These are phyloP conservation scores for Chitala chitala DNA, from an alignment of 2,113 vertebrate species.

Conservation along the genomic window DNA sequence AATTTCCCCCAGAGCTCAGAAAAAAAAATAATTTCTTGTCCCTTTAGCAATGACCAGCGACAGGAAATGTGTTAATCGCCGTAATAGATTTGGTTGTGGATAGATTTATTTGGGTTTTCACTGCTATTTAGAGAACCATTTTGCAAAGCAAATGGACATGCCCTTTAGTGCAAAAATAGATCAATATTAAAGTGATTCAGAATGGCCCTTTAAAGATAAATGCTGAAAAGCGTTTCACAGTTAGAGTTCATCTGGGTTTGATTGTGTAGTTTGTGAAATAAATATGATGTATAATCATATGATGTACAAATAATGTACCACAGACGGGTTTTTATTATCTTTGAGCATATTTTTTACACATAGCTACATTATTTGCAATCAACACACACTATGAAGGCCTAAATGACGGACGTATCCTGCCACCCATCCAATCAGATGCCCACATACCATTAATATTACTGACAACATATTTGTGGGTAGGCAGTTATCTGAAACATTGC, in stretches of 20 bases:
- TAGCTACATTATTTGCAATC: too few relatives aligned
- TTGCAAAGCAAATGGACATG: not conserved
- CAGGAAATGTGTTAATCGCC: not conserved
- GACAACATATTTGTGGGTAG: not conserved
- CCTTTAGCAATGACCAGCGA: conserved; percentile 13
- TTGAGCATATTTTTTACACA: not conserved
- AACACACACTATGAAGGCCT: too few relatives aligned
- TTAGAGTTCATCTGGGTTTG: not conserved
- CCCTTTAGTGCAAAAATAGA: conserved; percentile 2
- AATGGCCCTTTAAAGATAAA: not conserved
- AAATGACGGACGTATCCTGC: not conserved
- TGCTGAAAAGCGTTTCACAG: not conserved
- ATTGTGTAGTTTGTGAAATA: not conserved
- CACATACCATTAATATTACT: not conserved
- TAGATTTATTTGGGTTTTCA: not conserved
- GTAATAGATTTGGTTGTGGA: not conserved
- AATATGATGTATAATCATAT: not conserved
- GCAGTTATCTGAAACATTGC: not conserved
- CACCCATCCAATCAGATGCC: not conserved
- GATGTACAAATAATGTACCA: not conserved
- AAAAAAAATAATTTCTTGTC: conserved; percentile 20
- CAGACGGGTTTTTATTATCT: not conserved
- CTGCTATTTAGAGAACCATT: not conserved
- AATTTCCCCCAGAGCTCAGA: conserved; percentile 43
- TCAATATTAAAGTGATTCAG: conserved; percentile 2